These are phyloP conservation scores for Latrodectus elegans DNA, from an alignment of 2,888 invertebrate species.

Conservation along the genomic window DNA sequence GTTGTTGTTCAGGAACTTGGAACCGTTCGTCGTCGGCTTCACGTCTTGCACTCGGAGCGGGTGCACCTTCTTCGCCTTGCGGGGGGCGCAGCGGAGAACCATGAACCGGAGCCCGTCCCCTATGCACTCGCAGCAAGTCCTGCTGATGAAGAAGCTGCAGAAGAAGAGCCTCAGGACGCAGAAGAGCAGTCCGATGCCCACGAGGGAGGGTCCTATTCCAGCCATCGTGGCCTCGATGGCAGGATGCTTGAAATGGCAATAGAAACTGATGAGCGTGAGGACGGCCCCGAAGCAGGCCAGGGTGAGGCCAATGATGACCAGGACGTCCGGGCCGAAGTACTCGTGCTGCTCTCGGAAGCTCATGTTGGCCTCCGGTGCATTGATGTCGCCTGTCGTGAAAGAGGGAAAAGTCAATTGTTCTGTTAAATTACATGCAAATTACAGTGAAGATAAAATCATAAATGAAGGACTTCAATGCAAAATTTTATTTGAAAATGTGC, in stretches of 20 bases:
- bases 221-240: constrained; percentile 63
- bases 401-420: not conserved
- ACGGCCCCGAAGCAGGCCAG: constrained; percentile 55
- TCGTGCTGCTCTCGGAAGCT: constrained; percentile 63
- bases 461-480: no score
- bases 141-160: constrained; percentile 62
- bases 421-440: no score
- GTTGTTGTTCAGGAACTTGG: constrained; percentile 1
- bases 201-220: constrained; percentile 66
- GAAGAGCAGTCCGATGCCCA: constrained; percentile 67
- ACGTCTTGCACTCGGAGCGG: constrained; percentile 41
- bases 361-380: constrained; percentile 66
- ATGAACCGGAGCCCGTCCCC: constrained; percentile 39
- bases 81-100: constrained; percentile 36
- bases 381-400: constrained; percentile 41
- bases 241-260: constrained; percentile 61
- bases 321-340: constrained; percentile 65
- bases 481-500: no score
- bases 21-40: constrained; percentile 36
- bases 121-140: constrained; percentile 60
- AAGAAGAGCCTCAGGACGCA: constrained; percentile 65
- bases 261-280: constrained; percentile 61
- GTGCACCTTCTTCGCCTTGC: constrained; percentile 40
- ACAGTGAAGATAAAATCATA: no score
- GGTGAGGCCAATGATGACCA: constrained; percentile 62